Percentiles rank a stretch among this genome's conserved stretches.
phyloP scores from a whole-genome alignment of 2,888 invertebrate species.

The Oligia strigilis region DNA sequence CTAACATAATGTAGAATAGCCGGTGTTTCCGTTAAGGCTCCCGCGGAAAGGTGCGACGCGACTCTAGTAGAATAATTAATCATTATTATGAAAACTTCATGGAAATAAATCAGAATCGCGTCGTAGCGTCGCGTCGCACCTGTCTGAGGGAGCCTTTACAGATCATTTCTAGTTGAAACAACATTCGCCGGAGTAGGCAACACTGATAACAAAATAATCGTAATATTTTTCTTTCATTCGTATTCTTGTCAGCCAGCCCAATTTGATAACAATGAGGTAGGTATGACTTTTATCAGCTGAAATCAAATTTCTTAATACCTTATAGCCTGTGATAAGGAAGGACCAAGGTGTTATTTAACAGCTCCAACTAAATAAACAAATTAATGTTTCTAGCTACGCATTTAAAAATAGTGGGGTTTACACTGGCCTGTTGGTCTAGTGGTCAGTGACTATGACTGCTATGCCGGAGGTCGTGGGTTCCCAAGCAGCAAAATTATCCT shows the following conservation, averaged over 20 bases:
- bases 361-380: neutral
- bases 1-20: neutral
- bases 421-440: no score
- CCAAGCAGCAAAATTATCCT: no score
- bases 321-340: slow-evolving; percentile 25
- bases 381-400: neutral
- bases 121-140: neutral
- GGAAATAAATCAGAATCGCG: neutral
- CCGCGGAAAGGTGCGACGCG: neutral
- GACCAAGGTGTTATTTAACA: neutral
- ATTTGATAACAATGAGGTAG: slow-evolving; percentile 27
- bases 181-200: neutral
- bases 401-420: neutral
- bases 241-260: slow-evolving; percentile 9
- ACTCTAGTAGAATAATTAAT: neutral
- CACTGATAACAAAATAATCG: slow-evolving; percentile 22
- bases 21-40: neutral
- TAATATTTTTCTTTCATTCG: slow-evolving; percentile 11
- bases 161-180: neutral
- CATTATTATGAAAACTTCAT: neutral
- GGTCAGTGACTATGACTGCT: no score
- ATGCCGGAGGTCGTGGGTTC: no score
- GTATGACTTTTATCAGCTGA: slow-evolving; percentile 31
- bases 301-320: slow-evolving; percentile 21
- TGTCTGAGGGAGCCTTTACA: neutral